These are phyloP conservation scores for Pantala flavescens DNA, from an alignment of 1,140 invertebrate species.

Conservation along the genomic window DNA sequence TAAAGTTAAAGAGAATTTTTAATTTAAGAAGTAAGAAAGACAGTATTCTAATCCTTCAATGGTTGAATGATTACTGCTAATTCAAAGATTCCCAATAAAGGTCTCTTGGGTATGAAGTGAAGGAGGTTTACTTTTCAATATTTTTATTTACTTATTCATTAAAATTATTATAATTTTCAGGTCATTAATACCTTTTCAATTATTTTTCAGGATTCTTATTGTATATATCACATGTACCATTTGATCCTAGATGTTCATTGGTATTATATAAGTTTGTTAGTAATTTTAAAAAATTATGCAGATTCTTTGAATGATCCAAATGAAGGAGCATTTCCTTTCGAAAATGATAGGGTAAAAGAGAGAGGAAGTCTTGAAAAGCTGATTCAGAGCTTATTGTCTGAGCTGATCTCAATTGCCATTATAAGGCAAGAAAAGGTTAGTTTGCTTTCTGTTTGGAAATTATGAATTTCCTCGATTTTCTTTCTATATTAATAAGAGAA, in stretches of 20 bases:
- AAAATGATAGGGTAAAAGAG: background rate
- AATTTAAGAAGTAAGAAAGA: too few relatives aligned
- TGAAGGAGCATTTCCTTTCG: background rate
- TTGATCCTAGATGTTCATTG: background rate
- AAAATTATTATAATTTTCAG: too few relatives aligned
- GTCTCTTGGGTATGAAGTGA: too few relatives aligned
- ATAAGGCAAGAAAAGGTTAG: background rate
- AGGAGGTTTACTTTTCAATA: too few relatives aligned
- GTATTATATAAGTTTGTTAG: background rate
- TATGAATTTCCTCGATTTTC: background rate
- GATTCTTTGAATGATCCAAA: background rate
- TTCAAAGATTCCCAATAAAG: too few relatives aligned
- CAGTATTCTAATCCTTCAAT: too few relatives aligned
- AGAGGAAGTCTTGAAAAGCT: background rate
- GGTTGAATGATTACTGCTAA: too few relatives aligned
- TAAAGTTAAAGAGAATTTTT: too few relatives aligned
- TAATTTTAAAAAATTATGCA: background rate
- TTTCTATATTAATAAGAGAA: background rate
- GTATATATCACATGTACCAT: background rate
- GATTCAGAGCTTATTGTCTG: background rate
- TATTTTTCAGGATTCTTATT: background rate
- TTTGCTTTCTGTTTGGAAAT: background rate
- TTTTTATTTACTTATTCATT: too few relatives aligned
- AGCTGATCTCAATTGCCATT: background rate
- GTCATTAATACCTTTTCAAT: background rate